Base-by-base conservation (phyloP, 2,888 invertebrate species). In the Ceraclea dissimilis region DNA sequence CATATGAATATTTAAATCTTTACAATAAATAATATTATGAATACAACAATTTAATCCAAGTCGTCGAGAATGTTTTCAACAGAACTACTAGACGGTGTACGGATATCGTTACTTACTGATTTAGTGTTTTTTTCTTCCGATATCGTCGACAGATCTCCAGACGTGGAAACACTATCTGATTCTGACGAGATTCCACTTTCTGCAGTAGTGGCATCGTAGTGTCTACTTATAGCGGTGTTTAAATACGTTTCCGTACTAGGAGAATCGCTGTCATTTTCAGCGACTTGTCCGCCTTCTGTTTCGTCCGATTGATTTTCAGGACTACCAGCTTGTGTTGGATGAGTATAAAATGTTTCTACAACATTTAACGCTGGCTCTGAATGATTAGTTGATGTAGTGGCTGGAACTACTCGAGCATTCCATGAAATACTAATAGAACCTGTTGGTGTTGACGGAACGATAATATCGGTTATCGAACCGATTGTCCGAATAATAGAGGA, bases 301-400 rank as follows among this genome's bases (percentile, higher is more conserved):
- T 17, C 18, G 13, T 43, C 13, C 13, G 43, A 17, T 8, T 43
- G 43, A 13, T 43, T 43, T 43, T 13, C 6, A 8, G 13, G 6
- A 10, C n/a, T 26, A 13, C 6, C 10, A 22, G 11, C 26, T n/a
- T 49, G 49, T 26, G 49, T 22, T 6, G 49, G 49, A 26, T 49
- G 21, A 16, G 22, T 49, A 16, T 49, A 49, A 17, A 49, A 49
- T 26, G 49, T n/a, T 21, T 18, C 49, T 10, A 53, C 53, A 20
- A 54, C 49, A 1, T 72, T 72, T 8, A 75, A 74, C 57, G 75
- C 74, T 2, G 75, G 75, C 63, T 76, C 74, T 18, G n/a, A 4
- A 21, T 2, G 20, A 5, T 11, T 17, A 5, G 17, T 33, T 11
- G 31, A 21, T 0, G 74, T 74, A 1, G 73, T 69, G 1, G 76